Base-by-base conservation (phyloP, 2,888 invertebrate genomes). In the Hermaeophaga mercurialis region DNA sequence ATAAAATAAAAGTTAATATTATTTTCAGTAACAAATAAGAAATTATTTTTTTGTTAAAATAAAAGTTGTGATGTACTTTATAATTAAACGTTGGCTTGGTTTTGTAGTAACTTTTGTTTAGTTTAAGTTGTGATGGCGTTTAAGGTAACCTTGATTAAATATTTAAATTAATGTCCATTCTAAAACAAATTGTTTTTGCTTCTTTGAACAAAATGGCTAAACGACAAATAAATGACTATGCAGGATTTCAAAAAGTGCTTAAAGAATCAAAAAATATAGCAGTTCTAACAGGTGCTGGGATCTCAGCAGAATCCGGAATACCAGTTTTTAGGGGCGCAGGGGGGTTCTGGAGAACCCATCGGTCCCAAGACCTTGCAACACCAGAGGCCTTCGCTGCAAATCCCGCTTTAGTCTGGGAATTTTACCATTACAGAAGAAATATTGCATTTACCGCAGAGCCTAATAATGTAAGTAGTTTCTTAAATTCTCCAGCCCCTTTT, bases 251-350 rank as follows among this genome's bases (percentile, higher is more conserved):
- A 66, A 78, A 84, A 58, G 86, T 90, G 71, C 61, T 91, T n/a
- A 62, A 72, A 2, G 73, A 75, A 46, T 74, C 83, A 43, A 74
- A 81, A 17, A 85, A 83, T 68, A 80, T 90, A 45, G 81, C 94
- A 14, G 82, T 91, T n/a, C 73, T 96, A 45, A 94, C 94, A 46
- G 98, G 98, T 11, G 97, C 97, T 59, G 97, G 97, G 34, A 86
- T 97, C 67, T 97, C 97, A 1, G 97, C 97, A 0, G 97, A 98
- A 82, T 91, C 91, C 61, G 94, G 94, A 43, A 87, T 94, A 62
- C 93, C 93, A 6, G 92, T 93, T 3, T 94, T 93, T 76, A 80
- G 93, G 60, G 92, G 93, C 9, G 82, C 86, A 12, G 91, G 90
- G 11, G 92, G 92, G 0, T 83, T 85, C 57, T 94, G 94, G 94